Base-by-base conservation (phyloP, 1,140 invertebrate genomes). In the Matsumurasca onukii region DNA sequence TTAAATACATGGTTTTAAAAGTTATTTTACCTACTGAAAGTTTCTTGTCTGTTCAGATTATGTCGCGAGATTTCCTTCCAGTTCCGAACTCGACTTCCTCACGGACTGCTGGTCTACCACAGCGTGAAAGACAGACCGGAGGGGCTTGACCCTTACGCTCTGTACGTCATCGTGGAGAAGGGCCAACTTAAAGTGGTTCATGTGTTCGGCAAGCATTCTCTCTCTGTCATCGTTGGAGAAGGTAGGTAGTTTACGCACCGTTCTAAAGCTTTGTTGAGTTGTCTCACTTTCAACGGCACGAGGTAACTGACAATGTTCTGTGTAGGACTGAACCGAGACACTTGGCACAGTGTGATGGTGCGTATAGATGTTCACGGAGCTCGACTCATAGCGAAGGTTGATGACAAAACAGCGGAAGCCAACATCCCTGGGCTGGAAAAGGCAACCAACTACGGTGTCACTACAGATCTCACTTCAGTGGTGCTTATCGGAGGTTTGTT, bases 171-270 rank as follows among this genome's bases (percentile, higher is more conserved):
- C 73, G 89, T 95, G 27, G 91, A 94, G 76, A 93, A 94, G 77
- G 92, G 92, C 27, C 91, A 93, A 78, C 78, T 94, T 15, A 93
- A 94, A 82, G 89, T 94, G 57, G 91, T 94, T n/a, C 92, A 94
- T 77, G 90, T 94, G 22, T 93, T 93, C 79, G 91, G 91, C 1
- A 92, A 93, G 78, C 87, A 90, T 77, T 88, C 91, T 55, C 93
- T 91, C 3, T 92, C 91, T 68, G 70, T 94, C 45, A 93, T 90
- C 2, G 91, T 95, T n/a, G 92, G 92, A 34, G 86, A 92, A 79
- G 93, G 83, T 80, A 78, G 78, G 52, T 77, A n/a, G n/a, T n/a
- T n/a, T n/a, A n/a, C n/a, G n/a, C n/a, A n/a, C n/a, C n/a, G n/a
- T n/a, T 72, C 17, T 12, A 65, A 17, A n/a, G n/a, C n/a, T n/a